Percentiles rank a stretch among this genome's conserved stretches.
Conservation (phyloP, 2,113 vertebrate genomes). For the Pelmatolapia mariae region DNA sequence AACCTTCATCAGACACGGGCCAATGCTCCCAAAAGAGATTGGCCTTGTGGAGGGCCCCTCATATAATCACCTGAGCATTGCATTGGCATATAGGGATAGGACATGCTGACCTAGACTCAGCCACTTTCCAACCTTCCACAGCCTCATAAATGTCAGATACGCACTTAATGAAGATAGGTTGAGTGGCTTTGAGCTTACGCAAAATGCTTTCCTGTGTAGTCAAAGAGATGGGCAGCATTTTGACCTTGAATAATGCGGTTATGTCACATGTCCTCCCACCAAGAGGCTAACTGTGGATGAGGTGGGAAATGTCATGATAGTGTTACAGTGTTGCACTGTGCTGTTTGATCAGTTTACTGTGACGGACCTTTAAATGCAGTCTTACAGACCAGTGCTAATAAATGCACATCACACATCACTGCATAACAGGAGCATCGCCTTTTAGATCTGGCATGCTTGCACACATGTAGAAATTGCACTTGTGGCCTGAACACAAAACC, state of each 20-base stretch:
- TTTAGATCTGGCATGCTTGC: neutral
- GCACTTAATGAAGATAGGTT: constrained; percentile 70
- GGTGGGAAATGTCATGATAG: constrained; percentile 3
- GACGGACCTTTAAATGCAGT: neutral
- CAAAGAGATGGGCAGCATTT: constrained; percentile 6
- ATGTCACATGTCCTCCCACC: neutral
- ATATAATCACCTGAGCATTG: constrained; percentile 67
- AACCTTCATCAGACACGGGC: constrained; percentile 74
- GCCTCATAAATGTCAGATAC: constrained; percentile 68
- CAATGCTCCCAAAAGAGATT: constrained; percentile 64
- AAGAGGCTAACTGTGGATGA: neutral
- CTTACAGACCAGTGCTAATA: neutral
- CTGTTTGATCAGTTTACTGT: neutral
- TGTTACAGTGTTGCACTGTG: neutral
- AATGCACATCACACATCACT: neutral
- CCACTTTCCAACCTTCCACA: constrained; percentile 21
- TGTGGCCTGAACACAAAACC: neutral
- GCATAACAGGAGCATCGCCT: neutral
- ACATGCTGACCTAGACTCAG: constrained; percentile 62
- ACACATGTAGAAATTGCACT: neutral
- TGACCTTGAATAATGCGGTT: constrained; percentile 54
- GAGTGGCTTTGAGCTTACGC: constrained; percentile 62
- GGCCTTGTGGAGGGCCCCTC: constrained; percentile 59
- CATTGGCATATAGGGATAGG: constrained; percentile 53
- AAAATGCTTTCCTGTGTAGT: constrained; percentile 21